Conservation (phyloP, 1,140 invertebrate genomes). For the Scaptodrosophila lebanonensis region DNA sequence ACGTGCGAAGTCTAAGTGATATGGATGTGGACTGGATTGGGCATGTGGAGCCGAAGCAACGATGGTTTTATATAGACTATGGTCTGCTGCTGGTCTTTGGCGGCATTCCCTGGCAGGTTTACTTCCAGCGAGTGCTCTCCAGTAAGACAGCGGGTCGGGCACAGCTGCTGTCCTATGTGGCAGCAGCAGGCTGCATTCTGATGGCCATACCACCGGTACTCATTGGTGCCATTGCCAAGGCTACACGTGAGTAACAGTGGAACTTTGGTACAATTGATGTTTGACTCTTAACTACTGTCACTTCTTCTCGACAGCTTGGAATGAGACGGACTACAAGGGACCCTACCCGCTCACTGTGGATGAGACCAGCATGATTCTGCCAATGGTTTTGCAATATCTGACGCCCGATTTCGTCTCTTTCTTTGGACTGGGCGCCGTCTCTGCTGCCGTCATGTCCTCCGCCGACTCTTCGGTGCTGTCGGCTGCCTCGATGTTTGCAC, state of each 20-base stretch:
- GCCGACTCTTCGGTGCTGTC: slow-evolving; percentile 98
- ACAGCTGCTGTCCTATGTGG: slow-evolving; percentile 96
- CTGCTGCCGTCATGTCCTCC: slow-evolving; percentile 98
- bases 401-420: slow-evolving; percentile 96
- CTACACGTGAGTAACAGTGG: slow-evolving; percentile 84
- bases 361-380: slow-evolving; percentile 95
- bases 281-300: neutral
- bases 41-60: slow-evolving; percentile 83
- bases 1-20: slow-evolving; percentile 86
- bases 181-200: slow-evolving; percentile 94
- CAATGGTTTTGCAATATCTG: slow-evolving; percentile 96
- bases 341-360: slow-evolving; percentile 84
- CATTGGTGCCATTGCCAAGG: slow-evolving; percentile 97
- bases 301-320: slow-evolving; percentile 86
- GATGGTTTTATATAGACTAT: slow-evolving; percentile 93
- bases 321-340: slow-evolving; percentile 90
- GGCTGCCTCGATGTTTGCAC: slow-evolving; percentile 98
- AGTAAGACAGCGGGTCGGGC: slow-evolving; percentile 95
- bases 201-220: slow-evolving; percentile 98
- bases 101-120: slow-evolving; percentile 99
- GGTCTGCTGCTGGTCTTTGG: slow-evolving; percentile 95
- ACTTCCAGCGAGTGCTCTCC: slow-evolving; percentile 97
- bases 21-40: slow-evolving; percentile 96
- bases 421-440: slow-evolving; percentile 98
- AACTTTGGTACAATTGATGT: neutral